phyloP scores from a whole-genome alignment of 2,113 vertebrate species.

The Dromaius novaehollandiae region DNA sequence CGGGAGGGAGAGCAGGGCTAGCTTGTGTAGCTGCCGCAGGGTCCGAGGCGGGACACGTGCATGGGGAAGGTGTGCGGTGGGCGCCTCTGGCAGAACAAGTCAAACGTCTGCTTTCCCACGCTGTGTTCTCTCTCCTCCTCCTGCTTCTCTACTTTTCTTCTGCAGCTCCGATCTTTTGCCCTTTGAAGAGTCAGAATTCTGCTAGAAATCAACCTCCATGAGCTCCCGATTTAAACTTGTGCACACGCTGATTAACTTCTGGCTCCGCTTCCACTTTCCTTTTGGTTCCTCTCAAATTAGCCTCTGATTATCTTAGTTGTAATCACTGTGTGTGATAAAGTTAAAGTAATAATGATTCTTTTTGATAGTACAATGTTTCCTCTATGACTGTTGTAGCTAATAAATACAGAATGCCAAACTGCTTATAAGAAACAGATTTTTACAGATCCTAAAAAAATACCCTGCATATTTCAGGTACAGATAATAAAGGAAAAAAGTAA shows the following conservation, averaged over 20 bases:
- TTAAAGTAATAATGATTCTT: constrained; percentile 57
- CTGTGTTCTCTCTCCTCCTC: rapidly evolving
- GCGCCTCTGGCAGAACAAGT: not conserved
- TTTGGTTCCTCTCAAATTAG: constrained; percentile 24
- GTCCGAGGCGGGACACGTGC: rapidly evolving
- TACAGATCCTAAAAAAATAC: constrained; percentile 44
- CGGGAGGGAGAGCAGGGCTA: not conserved
- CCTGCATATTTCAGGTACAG: constrained; percentile 44
- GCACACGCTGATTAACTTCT: not conserved
- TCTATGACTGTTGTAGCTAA: constrained; percentile 49
- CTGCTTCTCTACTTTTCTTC: not conserved
- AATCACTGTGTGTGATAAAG: constrained; percentile 57
- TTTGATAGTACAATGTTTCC: constrained; percentile 58
- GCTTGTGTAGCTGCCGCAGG: too few species aligned
- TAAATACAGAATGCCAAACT: constrained; percentile 55
- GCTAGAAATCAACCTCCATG: not conserved
- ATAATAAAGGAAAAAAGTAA: constrained; percentile 62
- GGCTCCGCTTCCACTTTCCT: not conserved
- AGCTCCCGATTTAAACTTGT: not conserved
- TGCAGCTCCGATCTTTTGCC: not conserved
- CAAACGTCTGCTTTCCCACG: rapidly evolving
- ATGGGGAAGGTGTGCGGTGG: rapidly evolving
- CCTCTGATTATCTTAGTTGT: constrained; percentile 56
- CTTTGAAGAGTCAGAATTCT: not conserved
- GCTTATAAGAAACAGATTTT: constrained; percentile 72